Evolutionary conservation across 2,113 vertebrate species (phyloP).

Genomic region (Pollimyrus isidori): DNA sequence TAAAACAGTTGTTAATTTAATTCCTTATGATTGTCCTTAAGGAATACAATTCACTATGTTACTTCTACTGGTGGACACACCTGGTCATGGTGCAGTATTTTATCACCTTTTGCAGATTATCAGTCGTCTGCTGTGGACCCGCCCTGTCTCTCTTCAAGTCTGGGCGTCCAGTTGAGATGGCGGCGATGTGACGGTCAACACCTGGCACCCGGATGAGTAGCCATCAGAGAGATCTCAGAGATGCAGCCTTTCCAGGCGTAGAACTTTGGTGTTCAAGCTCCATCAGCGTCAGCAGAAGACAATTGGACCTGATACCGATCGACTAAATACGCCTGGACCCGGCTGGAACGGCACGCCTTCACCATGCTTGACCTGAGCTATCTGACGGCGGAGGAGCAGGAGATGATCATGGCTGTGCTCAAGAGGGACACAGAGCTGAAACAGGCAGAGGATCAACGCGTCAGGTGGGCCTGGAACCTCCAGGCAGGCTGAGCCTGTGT

Average conservation of each 20-base stretch:
- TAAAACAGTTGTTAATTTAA: not conserved
- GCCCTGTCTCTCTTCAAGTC: not conserved
- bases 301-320: not conserved
- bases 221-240: not conserved
- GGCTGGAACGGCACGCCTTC: not conserved
- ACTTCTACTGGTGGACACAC: not conserved
- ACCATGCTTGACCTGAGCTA: constrained; percentile 91
- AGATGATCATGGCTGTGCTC: constrained; percentile 76
- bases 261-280: not conserved
- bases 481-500: not conserved
- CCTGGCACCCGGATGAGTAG: not conserved
- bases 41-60: not conserved
- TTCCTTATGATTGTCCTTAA: not conserved
- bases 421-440: constrained; percentile 80
- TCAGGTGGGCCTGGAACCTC: constrained; percentile 64
- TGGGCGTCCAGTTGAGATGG: not conserved
- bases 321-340: not conserved
- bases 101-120: not conserved
- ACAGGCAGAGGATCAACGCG: constrained; percentile 71
- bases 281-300: not conserved
- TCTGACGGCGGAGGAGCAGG: constrained; percentile 82
- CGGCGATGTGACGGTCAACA: not conserved
- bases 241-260: not conserved
- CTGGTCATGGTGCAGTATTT: not conserved
- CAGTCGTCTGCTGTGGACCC: not conserved